Evolutionary conservation across 2,888 invertebrate genomes (phyloP).

Genomic region (Mantis religiosa): DNA sequence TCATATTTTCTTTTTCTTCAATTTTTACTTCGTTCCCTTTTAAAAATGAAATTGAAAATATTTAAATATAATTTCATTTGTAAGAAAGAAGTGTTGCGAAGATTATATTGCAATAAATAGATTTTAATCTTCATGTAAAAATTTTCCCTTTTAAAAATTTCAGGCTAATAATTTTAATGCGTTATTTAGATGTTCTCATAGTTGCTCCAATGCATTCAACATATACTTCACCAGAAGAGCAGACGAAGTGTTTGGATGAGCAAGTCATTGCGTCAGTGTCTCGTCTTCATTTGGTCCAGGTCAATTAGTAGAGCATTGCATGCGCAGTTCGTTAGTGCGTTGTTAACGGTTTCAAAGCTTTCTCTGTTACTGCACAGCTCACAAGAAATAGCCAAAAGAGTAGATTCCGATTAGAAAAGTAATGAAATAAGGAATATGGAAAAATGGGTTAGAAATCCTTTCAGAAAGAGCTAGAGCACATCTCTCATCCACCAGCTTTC

Average conservation of each 20-base stretch:
- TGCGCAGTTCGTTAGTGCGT: not conserved
- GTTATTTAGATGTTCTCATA: not conserved
- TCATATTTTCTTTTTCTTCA: too few species aligned
- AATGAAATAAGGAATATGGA: not conserved
- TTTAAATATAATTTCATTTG: too few species aligned
- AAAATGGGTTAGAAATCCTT: not conserved
- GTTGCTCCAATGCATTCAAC: not conserved
- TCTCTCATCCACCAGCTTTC: too few species aligned
- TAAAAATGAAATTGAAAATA: too few species aligned
- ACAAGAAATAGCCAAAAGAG: not conserved
- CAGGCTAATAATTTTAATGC: too few species aligned
- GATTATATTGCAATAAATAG: too few species aligned
- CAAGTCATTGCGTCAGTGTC: not conserved
- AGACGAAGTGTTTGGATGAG: not conserved
- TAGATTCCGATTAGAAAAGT: not conserved
- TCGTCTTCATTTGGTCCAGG: not conserved
- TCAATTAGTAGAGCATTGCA: not conserved
- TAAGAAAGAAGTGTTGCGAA: too few species aligned
- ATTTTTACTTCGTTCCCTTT: too few species aligned
- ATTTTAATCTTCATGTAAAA: too few species aligned
- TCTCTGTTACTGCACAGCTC: not conserved
- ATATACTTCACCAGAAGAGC: not conserved
- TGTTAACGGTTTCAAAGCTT: not conserved
- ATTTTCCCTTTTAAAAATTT: too few species aligned
- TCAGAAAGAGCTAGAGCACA: not conserved